Evolutionary conservation across 2,113 vertebrate species (phyloP).

Genomic region (Lasiurus borealis): DNA sequence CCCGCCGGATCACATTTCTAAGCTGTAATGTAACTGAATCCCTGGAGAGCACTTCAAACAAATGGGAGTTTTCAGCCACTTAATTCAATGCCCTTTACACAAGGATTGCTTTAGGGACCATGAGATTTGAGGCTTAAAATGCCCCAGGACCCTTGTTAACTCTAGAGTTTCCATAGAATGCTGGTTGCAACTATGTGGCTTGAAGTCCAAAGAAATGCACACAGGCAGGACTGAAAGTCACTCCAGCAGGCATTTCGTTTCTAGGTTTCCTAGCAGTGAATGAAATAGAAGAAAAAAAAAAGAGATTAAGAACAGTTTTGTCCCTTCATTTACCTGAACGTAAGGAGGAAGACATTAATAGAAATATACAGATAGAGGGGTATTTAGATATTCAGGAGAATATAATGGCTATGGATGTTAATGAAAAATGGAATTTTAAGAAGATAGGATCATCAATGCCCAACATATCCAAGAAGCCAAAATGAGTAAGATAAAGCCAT

Average conservation of each 20-base stretch:
- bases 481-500: neutral
- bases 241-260: neutral
- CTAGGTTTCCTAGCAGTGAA: neutral
- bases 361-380: neutral
- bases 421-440: constrained; percentile 22
- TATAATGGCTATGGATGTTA: constrained; percentile 37
- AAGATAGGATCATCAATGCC: neutral
- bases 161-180: constrained; percentile 53
- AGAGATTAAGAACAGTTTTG: neutral
- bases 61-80: constrained; percentile 67
- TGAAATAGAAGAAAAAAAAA: neutral
- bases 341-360: neutral
- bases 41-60: constrained; percentile 74
- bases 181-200: neutral
- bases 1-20: constrained; percentile 72
- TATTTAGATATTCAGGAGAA: neutral
- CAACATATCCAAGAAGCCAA: neutral
- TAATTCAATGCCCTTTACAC: constrained; percentile 74
- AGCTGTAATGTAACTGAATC: constrained; percentile 68
- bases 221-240: neutral
- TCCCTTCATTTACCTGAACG: neutral
- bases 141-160: constrained; percentile 54
- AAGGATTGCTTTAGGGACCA: constrained; percentile 65
- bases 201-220: constrained; percentile 20
- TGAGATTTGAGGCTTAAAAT: constrained; percentile 64